Conservation (phyloP, 2,797 vertebrate species). For the Dicrostonyx torquatus region DNA sequence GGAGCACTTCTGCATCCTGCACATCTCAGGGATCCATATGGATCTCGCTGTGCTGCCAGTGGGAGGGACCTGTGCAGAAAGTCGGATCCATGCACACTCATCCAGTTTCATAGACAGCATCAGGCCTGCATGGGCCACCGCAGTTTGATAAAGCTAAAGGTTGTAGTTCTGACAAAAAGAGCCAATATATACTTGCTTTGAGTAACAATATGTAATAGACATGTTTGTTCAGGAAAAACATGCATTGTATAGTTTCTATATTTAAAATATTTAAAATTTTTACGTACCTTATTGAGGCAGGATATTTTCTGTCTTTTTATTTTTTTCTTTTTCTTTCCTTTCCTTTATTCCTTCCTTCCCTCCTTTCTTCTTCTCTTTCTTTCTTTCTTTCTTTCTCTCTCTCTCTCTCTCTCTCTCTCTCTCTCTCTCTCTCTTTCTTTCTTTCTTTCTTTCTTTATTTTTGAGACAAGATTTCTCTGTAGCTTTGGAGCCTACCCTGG, state of each 20-base stretch:
- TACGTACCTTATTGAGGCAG: neutral
- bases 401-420: too few relatives aligned
- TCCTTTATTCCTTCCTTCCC: too few relatives aligned
- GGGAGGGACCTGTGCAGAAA: neutral
- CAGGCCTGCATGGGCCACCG: neutral
- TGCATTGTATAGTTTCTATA: neutral
- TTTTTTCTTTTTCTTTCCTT: too few relatives aligned
- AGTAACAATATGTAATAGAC: neutral
- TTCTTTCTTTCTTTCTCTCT: too few relatives aligned
- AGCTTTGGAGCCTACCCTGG: too few relatives aligned
- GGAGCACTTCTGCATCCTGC: neutral
- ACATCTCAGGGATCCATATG: neutral
- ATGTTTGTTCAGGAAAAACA: neutral
- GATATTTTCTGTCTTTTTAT: neutral
- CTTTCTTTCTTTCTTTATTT: too few relatives aligned
- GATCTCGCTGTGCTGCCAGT: neutral
- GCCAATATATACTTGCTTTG: neutral
- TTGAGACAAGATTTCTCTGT: too few relatives aligned
- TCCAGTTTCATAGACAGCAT: neutral
- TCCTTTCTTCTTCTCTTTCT: too few relatives aligned
- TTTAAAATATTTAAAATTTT: neutral
- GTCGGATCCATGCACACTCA: neutral
- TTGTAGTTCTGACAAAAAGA: conserved; percentile 9
- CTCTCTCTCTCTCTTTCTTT: too few relatives aligned
- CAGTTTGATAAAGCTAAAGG: neutral